Evolutionary conservation across 1,140 invertebrate species (phyloP), one percentile per base, ranked within the genome.

Genomic region (Aphidius ervi): DNA sequence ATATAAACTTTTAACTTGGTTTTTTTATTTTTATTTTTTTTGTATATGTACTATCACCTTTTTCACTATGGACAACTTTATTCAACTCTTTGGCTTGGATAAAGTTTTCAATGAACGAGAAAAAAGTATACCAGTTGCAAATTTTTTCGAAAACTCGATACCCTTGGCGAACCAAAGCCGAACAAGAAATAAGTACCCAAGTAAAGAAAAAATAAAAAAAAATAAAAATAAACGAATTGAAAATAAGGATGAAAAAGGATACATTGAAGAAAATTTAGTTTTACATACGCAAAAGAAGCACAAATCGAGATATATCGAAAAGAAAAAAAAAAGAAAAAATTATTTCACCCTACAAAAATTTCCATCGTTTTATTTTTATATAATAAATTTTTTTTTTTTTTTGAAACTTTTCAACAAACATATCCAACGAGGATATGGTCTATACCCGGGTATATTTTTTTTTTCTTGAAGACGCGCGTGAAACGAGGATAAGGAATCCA

Each of bases 401-500:
- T 52, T n/a, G n/a, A 39, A 39, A n/a, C 37, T 54, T 20, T 40
- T 40, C 10, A n/a, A 6, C n/a, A 54, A 10, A 9, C 6, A 16
- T 54, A 40, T 54, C 52, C 40, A 54, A 41, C 8, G 4, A 52
- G 52, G 41, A 40, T 54, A n/a, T 42, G 40, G 60, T 47, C 57
- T 31, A 31, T 31, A 31, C 23, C 23, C 2, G 23, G 23, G 23
- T 31, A 31, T 31, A 31, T 62, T 69, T 65, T 66, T 16, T 68
- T 64, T 68, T 68, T 68, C 47, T 46, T 52, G 53, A 46, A 59
- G 58, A 56, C 64, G 48, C 46, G 62, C 54, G 63, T 57, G 61
- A 61, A 63, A 53, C 61, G 54, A 67, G 57, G 58, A 63, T 64
- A 67, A 66, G 69, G 67, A 68, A 66, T 63, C 67, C 64, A 70